Evolutionary conservation across 1,140 invertebrate species (phyloP).

Genomic region (Drosophila kohkoa): DNA sequence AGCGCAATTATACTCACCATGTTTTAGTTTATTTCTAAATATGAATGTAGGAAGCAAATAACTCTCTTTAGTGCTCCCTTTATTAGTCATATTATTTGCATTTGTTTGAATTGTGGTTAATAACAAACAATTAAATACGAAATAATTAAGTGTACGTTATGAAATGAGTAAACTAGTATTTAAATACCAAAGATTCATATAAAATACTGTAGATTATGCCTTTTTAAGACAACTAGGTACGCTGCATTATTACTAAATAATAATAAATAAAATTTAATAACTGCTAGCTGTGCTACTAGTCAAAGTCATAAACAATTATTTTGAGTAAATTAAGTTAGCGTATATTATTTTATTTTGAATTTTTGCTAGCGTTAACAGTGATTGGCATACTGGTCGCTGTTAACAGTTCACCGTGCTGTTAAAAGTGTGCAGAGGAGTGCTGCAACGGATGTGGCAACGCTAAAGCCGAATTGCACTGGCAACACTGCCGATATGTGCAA

Average conservation of each 20-base stretch:
- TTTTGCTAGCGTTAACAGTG: constrained; percentile 1
- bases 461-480: constrained; percentile 39
- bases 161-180: no score
- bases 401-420: constrained; percentile 5
- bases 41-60: no score
- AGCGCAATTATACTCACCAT: no score
- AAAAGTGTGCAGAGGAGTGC: constrained; percentile 7
- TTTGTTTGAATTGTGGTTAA: neutral
- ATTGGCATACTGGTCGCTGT: constrained; percentile 1
- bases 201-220: no score
- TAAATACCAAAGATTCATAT: no score
- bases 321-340: no score
- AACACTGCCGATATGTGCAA: constrained; percentile 58
- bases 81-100: no score
- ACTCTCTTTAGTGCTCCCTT: no score
- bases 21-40: no score
- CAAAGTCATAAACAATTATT: neutral
- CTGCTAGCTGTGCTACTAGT: neutral
- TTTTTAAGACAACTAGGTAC: neutral
- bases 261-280: neutral
- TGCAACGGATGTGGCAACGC: constrained; percentile 31
- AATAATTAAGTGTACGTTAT: neutral
- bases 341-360: neutral
- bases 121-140: neutral
- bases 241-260: neutral